A percentile compares a stretch with the other conserved stretches of the same genome.
These are phyloP conservation scores for Ceyx margarethae DNA, from an alignment of 2,113 vertebrate species.

Conservation along the genomic window DNA sequence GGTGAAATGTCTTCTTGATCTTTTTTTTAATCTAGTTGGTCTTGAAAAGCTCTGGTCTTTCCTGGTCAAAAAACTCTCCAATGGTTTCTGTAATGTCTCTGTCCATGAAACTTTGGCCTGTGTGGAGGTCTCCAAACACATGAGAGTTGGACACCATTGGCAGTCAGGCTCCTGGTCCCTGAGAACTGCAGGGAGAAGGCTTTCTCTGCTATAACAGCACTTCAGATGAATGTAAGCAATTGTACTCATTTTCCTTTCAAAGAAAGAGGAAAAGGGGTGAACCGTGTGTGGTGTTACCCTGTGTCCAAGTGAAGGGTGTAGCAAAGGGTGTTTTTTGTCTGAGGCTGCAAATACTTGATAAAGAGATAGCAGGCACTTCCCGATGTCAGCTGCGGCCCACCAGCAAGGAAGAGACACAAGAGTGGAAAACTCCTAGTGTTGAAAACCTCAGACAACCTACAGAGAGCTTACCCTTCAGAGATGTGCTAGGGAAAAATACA, in stretches of 20 bases:
- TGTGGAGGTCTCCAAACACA: accelerated
- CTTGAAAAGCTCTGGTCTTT: background rate
- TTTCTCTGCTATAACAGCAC: background rate
- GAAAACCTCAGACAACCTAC: background rate
- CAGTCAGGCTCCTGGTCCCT: accelerated
- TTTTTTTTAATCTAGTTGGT: background rate
- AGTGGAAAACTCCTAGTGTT: background rate
- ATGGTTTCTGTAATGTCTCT: background rate
- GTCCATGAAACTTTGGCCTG: background rate
- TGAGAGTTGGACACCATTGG: background rate
- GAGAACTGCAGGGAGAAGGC: background rate
- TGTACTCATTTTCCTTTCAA: background rate
- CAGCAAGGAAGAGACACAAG: background rate
- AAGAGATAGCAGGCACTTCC: background rate
- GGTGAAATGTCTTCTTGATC: background rate
- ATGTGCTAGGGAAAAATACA: background rate
- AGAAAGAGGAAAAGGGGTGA: background rate
- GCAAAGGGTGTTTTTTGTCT: background rate
- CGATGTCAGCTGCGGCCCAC: background rate
- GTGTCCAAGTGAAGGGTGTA: background rate
- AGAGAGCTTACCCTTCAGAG: background rate
- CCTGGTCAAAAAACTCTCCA: background rate
- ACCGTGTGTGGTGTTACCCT: background rate
- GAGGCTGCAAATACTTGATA: background rate
- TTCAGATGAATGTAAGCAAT: background rate